These are phyloP conservation scores for Hypocryptadius cinnamomeus DNA, from an alignment of 2,113 vertebrate genomes.

Conservation along the genomic window DNA sequence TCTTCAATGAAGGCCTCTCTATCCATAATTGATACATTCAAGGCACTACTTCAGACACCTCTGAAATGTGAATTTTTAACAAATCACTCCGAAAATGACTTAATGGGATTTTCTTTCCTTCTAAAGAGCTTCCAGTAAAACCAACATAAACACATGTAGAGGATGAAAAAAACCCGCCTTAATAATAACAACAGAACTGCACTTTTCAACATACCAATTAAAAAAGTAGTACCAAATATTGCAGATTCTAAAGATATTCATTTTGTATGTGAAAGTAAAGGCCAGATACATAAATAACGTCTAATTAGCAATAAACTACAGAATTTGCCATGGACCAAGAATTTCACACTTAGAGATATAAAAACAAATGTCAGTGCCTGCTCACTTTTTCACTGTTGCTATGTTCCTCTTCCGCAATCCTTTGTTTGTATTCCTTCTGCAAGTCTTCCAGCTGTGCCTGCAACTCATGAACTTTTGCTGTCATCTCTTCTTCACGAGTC, in stretches of 20 bases:
- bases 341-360: not conserved
- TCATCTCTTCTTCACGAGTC: conserved; percentile 95
- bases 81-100: not conserved
- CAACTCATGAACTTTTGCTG: conserved; percentile 81
- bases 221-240: not conserved
- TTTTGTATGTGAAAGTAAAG: not conserved
- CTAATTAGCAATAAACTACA: not conserved
- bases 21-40: not conserved
- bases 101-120: not conserved
- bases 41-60: not conserved
- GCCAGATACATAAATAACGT: not conserved
- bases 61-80: not conserved
- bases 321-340: not conserved
- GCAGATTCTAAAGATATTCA: not conserved
- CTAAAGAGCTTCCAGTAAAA: not conserved
- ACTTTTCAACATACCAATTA: not conserved
- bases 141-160: not conserved
- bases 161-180: accelerated
- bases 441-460: conserved; percentile 84
- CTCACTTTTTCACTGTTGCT: conserved; percentile 71
- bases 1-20: not conserved
- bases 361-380: not conserved
- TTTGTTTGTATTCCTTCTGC: conserved; percentile 60
- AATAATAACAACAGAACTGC: not conserved
- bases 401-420: conserved; percentile 42